Base-by-base conservation (phyloP, 1,140 invertebrate genomes). In the Hycleus phaleratus region DNA sequence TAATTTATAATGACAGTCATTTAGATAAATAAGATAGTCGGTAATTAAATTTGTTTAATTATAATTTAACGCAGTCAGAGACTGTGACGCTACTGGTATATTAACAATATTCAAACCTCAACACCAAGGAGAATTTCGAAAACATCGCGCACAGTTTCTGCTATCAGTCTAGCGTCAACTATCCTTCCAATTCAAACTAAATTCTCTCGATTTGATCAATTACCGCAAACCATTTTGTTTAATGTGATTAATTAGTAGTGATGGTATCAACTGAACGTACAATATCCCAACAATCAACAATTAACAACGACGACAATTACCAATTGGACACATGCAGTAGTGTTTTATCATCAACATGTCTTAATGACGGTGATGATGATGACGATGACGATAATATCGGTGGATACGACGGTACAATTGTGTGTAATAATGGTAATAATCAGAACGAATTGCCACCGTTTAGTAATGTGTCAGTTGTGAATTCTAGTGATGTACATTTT, bases 401-500 rank as follows among this genome's bases (percentile, higher is more conserved):
- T 3, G 18, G 0, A 18, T 49, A 42, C 24, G 38, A 54, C 10
- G 53, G 54, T 38, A 32, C 51, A n/a, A 43, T 56, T 24, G 59
- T 53, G 46, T 10, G 43, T n/a, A 26, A 25, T 4, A 38, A 49
- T 45, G 6, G n/a, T 46, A 26, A 43, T 8, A 38, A 46, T 46
- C 25, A 18, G n/a, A 43, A 24, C 25, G 43, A 49, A 7, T 26
- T 46, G 39, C 71, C 70, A 26, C 71, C 62, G 61, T 81, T 79
- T 45, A 80, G 78, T 5, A 78, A 80, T 58, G 76, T 84, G 10
- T 76, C 74, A 8, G 73, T 84, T 0, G 77, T 71, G 39, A 81
- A 83, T 61, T 82, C 82, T 0, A 74, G 72, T n/a, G 81, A 83
- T 58, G 78, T 85, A 3, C 81, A 83, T 61, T 77, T 85, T 38